Percentiles rank a stretch among this genome's conserved stretches.
phyloP scores from a whole-genome alignment of 2,888 invertebrate genomes.

The Hypolimnas misippus region DNA sequence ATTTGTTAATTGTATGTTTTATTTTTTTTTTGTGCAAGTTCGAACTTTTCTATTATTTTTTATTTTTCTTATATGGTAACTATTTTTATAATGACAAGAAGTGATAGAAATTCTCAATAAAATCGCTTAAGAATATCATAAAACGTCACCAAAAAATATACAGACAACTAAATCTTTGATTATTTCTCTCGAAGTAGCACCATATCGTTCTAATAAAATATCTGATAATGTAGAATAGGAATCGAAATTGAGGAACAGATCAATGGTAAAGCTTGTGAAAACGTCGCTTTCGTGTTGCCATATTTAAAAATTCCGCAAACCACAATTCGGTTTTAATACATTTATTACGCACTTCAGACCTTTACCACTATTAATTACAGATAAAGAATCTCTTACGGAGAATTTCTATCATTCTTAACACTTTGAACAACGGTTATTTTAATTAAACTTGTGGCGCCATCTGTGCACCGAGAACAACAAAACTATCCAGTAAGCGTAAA shows the following conservation, averaged over 20 bases:
- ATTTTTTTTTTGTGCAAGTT: slow-evolving; percentile 62
- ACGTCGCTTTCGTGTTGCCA: not conserved
- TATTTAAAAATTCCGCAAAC: not conserved
- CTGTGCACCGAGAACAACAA: slow-evolving; percentile 32
- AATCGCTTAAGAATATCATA: slow-evolving; percentile 10
- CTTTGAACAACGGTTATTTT: slow-evolving; percentile 20
- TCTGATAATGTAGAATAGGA: slow-evolving; percentile 20
- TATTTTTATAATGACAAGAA: slow-evolving; percentile 41
- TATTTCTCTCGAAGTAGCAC: slow-evolving; percentile 34
- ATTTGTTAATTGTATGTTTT: slow-evolving; percentile 50
- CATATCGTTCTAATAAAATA: slow-evolving; percentile 32
- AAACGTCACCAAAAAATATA: slow-evolving; percentile 28
- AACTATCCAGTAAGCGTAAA: slow-evolving; percentile 38
- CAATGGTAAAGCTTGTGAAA: not conserved
- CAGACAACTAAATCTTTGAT: slow-evolving; percentile 16
- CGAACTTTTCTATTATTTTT: slow-evolving; percentile 27
- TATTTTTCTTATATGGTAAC: slow-evolving; percentile 48
- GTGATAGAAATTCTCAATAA: slow-evolving; percentile 32
- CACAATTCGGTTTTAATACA: not conserved
- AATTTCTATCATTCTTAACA: slow-evolving; percentile 33
- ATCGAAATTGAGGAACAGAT: slow-evolving; percentile 6
- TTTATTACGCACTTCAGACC: not conserved
- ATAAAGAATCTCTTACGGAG: slow-evolving; percentile 13
- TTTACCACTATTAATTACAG: not conserved
- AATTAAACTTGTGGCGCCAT: slow-evolving; percentile 26